A percentile compares a stretch with the other conserved stretches of the same genome.
Conservation (phyloP, 2,888 invertebrate genomes). For the Dynastes grantii region DNA sequence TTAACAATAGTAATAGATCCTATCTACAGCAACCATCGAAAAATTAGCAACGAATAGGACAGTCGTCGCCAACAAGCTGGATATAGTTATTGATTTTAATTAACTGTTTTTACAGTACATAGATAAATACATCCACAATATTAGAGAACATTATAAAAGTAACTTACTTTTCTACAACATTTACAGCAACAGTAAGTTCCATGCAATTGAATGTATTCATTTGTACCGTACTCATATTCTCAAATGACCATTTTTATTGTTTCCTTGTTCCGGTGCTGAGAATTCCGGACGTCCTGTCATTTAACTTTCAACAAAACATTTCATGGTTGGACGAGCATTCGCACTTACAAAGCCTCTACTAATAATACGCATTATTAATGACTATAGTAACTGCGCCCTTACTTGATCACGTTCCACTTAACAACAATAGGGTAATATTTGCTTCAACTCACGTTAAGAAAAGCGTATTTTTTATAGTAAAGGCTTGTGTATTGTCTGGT, state of each 20-base stretch:
- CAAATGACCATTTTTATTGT: slow-evolving; percentile 53
- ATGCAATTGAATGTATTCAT: slow-evolving; percentile 9
- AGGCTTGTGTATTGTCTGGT: no score
- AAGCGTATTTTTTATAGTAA: no score
- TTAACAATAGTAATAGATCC: no score
- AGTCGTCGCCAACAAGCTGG: no score
- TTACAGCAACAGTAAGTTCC: neutral
- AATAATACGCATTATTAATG: slow-evolving; percentile 30
- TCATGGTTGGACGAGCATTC: slow-evolving; percentile 40
- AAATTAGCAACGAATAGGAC: no score
- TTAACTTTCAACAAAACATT: slow-evolving; percentile 54
- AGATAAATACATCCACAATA: no score
- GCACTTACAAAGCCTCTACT: slow-evolving; percentile 24
- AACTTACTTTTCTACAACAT: no score
- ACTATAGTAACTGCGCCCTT: slow-evolving; percentile 27
- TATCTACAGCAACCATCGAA: no score
- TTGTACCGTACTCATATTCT: slow-evolving; percentile 10
- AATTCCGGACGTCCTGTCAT: slow-evolving; percentile 60
- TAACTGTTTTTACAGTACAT: no score
- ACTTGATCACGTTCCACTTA: slow-evolving; percentile 24
- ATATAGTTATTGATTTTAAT: no score
- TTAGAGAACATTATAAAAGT: no score
- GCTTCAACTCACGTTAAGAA: no score
- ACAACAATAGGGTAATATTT: neutral
- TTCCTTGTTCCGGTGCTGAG: slow-evolving; percentile 56